Conservation (phyloP, 2,888 invertebrate species). For the Drosophila barbarae region DNA sequence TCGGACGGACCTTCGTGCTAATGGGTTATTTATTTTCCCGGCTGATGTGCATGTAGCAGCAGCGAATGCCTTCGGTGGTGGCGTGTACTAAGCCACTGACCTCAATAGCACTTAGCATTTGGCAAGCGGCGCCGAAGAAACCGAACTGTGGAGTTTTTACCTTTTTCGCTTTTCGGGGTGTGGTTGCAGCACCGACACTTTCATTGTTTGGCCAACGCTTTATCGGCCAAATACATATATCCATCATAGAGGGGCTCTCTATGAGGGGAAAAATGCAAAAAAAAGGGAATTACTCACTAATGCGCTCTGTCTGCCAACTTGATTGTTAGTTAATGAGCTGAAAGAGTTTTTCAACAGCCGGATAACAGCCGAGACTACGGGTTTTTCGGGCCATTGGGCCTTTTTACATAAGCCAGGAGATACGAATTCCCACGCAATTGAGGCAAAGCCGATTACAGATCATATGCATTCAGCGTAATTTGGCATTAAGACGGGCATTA, state of each 20-base stretch:
- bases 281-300: constrained; percentile 57
- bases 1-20: constrained; percentile 72
- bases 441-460: constrained; percentile 52
- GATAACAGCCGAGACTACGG: constrained; percentile 10
- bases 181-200: constrained; percentile 60
- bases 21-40: constrained; percentile 67
- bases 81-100: constrained; percentile 67
- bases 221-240: constrained; percentile 44
- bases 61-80: constrained; percentile 41
- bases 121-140: constrained; percentile 53
- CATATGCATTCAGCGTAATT: constrained; percentile 51
- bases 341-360: constrained; percentile 27
- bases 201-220: constrained; percentile 53
- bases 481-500: constrained; percentile 60
- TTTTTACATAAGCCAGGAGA: constrained; percentile 52
- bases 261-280: constrained; percentile 23
- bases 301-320: constrained; percentile 47
- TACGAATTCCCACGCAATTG: constrained; percentile 60
- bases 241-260: constrained; percentile 17
- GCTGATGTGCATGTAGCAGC: constrained; percentile 36
- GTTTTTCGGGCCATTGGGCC: constrained; percentile 1
- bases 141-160: constrained; percentile 31
- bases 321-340: constrained; percentile 60
- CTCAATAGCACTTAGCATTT: constrained; percentile 57
- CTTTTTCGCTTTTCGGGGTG: constrained; percentile 39